Conservation (phyloP, 2,888 invertebrate genomes). For the Syrphus vitripennis region DNA sequence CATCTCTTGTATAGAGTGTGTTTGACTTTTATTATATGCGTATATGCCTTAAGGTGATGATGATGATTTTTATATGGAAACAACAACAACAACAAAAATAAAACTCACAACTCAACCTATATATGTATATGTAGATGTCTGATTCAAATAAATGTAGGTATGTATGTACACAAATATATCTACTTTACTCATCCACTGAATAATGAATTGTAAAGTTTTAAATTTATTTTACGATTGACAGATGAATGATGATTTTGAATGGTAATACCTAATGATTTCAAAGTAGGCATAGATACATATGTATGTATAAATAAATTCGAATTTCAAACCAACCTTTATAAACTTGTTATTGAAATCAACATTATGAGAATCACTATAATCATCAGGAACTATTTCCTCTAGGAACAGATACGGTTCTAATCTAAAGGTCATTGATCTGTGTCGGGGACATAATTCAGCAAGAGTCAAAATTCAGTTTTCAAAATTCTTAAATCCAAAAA, state of each 20-base stretch:
- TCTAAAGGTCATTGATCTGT: background rate
- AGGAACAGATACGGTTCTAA: background rate
- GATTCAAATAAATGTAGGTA: background rate
- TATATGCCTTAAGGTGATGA: constrained; percentile 57
- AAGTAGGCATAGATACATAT: background rate
- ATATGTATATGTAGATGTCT: background rate
- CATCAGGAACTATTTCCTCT: background rate
- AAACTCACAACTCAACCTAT: background rate
- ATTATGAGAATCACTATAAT: background rate
- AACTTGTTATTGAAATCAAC: constrained; percentile 10
- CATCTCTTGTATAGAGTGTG: constrained; percentile 49
- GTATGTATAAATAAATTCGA: background rate
- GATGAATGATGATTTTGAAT: constrained; percentile 26
- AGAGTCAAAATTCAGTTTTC: no score
- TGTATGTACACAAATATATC: background rate
- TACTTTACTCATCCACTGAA: background rate
- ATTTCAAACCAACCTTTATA: background rate
- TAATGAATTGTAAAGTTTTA: constrained; percentile 34
- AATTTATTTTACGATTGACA: constrained; percentile 55
- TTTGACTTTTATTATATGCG: constrained; percentile 47
- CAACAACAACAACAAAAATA: no score
- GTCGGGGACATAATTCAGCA: no score
- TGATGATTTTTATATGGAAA: constrained; percentile 58
- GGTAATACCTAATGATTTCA: background rate
- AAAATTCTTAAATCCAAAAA: background rate